Conservation (phyloP, 2,888 invertebrate genomes). For the Onthophagus sagittarius region DNA sequence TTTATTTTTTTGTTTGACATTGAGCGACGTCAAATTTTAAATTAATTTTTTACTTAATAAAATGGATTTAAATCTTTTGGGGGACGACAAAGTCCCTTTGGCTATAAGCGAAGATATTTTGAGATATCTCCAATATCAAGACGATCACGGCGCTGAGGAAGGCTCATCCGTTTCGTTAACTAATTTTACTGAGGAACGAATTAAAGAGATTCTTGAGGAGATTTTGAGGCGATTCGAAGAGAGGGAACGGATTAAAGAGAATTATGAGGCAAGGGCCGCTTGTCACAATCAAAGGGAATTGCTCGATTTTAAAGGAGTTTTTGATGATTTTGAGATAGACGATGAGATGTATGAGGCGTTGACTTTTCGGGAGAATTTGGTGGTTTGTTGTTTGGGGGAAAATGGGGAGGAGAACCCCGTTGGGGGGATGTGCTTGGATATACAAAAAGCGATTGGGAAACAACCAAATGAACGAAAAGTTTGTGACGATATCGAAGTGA, state of each 20-base stretch:
- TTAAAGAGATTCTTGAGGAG: conserved; percentile 33
- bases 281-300: conserved; percentile 39
- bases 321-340: conserved; percentile 45
- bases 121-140: conserved; percentile 25
- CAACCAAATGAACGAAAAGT: conserved; percentile 28
- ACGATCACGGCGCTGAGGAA: conserved; percentile 14
- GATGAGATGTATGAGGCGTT: conserved; percentile 50
- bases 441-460: conserved; percentile 46
- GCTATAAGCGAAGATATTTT: conserved; percentile 25
- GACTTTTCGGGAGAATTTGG: conserved; percentile 54
- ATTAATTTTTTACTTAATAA: neutral
- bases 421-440: conserved; percentile 48
- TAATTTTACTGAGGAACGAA: conserved; percentile 18
- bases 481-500: conserved; percentile 4
- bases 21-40: too few species aligned
- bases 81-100: conserved; percentile 18
- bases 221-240: conserved; percentile 36
- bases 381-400: conserved; percentile 53
- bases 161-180: neutral
- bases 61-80: conserved; percentile 13
- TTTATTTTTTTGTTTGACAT: too few species aligned
- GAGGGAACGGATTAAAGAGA: conserved; percentile 33
- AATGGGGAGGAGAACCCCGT: conserved; percentile 25
- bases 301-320: conserved; percentile 32
- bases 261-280: conserved; percentile 32